A percentile compares a stretch with the other conserved stretches of the same genome.
Evolutionary conservation across 2,113 vertebrate genomes (phyloP).

Genomic region (Neoarius graeffei): DNA sequence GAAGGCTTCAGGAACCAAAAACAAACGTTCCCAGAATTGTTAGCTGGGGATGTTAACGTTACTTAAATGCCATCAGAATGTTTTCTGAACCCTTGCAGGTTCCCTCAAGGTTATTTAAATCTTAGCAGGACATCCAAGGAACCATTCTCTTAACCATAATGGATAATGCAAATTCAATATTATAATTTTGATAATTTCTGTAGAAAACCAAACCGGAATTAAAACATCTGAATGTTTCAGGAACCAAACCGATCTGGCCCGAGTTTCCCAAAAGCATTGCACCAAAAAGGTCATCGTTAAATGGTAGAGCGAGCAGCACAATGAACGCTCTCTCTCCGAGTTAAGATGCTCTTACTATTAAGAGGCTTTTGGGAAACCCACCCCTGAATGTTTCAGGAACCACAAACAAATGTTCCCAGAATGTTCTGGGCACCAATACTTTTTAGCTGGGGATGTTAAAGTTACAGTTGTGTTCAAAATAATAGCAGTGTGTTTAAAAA

Average conservation of each 20-base stretch:
- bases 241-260: not conserved
- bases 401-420: not conserved
- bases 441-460: too few species aligned
- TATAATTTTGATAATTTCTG: too few species aligned
- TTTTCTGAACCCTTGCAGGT: not conserved
- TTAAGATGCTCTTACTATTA: too few species aligned
- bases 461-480: too few species aligned
- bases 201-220: not conserved
- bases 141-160: not conserved
- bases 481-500: too few species aligned
- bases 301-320: too few species aligned
- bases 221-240: not conserved
- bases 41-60: not conserved
- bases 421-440: not conserved
- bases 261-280: too few species aligned
- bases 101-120: not conserved
- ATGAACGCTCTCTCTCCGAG: too few species aligned
- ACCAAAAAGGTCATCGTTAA: too few species aligned
- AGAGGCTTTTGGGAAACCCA: too few species aligned
- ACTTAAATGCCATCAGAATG: not conserved
- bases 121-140: not conserved
- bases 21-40: not conserved
- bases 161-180: too few species aligned
- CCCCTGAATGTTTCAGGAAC: too few species aligned
- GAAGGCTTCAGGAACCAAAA: not conserved